Base-by-base conservation (phyloP, 1,140 invertebrate species). In the Drosophila nigrodunni region DNA sequence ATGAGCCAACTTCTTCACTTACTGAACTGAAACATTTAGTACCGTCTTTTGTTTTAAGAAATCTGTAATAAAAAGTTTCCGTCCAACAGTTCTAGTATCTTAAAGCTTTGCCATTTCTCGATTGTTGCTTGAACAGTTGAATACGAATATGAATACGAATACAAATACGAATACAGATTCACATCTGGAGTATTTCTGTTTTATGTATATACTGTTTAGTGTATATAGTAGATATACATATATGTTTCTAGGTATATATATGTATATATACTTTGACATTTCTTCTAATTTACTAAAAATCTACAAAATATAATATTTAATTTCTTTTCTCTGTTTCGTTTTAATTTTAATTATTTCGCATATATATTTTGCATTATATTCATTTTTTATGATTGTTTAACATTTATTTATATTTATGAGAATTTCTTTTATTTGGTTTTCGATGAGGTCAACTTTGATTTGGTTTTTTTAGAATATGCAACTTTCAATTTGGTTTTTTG, bases 271-370 rank as follows among this genome's bases (percentile, higher is more conserved):
- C 69, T 68, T 73, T 73, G 76, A 82, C 62, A 49, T 75, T 61
- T 66, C 43, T 44, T 59, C 82, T 87, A 87, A 71, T 80, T 88
- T 83, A 77, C 85, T 87, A 87, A 87, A 87, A 87, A 87, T 87
- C 83, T 87, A 87, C 83, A 87, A 87, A 87, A 87, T 87, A 87
- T 87, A 87, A 88, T 82, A 80, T 88, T 82, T 68, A 50, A 87
- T 74, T 79, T 77, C 7, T 71, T 47, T 74, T 55, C 41, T 58
- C 50, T 74, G 77, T 60, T 54, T 49, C 18, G 18, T 21, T 21
- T 46, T 88, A 13, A 25, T 49, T 34, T n/a, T 34, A 34, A 18
- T 49, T 11, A 21, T 59, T 30, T 4, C 21, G 34, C 35, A 44
- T 30, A 47, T 66, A 44, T 73, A 71, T 77, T 66, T 66, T 73